phyloP scores from a whole-genome alignment of 2,797 vertebrate genomes.

The Argya squamiceps region DNA sequence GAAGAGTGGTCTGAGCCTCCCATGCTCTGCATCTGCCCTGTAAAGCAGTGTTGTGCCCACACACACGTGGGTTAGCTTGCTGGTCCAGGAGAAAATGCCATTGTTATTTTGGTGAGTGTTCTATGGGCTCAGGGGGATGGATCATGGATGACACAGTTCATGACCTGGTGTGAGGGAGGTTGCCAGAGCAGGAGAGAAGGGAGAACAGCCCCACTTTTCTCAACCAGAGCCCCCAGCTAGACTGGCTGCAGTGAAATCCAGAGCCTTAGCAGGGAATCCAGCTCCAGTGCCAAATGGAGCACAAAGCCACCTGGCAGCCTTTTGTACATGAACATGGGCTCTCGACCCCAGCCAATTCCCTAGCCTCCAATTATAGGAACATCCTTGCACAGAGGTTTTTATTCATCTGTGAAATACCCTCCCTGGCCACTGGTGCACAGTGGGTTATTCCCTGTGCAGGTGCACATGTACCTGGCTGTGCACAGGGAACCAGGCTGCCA shows the following conservation, averaged over 20 bases:
- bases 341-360: neutral
- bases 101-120: neutral
- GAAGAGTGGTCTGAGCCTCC: neutral
- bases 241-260: neutral
- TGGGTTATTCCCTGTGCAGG: neutral
- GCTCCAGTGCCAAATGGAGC: neutral
- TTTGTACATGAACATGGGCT: neutral
- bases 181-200: neutral
- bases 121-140: neutral
- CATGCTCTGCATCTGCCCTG: neutral
- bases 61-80: neutral
- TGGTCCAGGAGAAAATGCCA: fast-evolving
- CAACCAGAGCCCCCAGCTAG: neutral
- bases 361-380: neutral
- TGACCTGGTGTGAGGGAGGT: neutral
- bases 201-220: neutral
- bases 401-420: neutral
- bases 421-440: neutral
- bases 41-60: neutral
- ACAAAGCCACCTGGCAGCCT: neutral
- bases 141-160: neutral
- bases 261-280: neutral
- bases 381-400: neutral
- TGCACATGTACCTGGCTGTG: neutral
- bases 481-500: neutral